phyloP scores from a whole-genome alignment of 2,797 vertebrate species.

The Lithobates pipiens region DNA sequence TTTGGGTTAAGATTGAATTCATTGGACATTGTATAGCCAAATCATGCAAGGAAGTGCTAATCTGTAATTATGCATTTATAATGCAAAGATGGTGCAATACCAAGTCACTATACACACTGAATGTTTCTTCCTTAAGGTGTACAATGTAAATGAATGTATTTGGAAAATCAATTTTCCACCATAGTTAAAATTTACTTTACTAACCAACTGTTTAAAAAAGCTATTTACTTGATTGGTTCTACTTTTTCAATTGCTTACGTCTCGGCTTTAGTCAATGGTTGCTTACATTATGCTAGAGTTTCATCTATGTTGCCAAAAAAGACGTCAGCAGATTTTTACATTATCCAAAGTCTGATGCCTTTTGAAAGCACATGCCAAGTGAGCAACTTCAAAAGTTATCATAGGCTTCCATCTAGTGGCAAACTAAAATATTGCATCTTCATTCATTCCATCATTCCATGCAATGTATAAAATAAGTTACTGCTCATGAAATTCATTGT shows the following conservation, averaged over 20 bases:
- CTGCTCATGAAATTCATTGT: too few species aligned
- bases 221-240: constrained; percentile 36
- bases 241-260: not conserved
- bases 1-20: constrained; percentile 12
- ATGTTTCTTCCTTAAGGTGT: not conserved
- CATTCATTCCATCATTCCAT: not conserved
- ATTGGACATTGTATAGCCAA: not conserved
- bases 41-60: not conserved
- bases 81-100: constrained; percentile 2
- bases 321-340: constrained; percentile 9
- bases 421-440: not conserved
- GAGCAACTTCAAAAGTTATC: not conserved
- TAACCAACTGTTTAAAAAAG: constrained; percentile 31
- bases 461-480: too few species aligned
- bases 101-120: not conserved
- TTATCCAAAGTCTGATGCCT: not conserved
- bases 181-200: not conserved
- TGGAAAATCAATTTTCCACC: constrained; percentile 23
- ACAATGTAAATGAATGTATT: constrained; percentile 20
- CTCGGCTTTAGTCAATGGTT: constrained; percentile 10
- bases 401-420: constrained; percentile 41
- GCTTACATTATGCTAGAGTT: constrained; percentile 8
- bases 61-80: constrained; percentile 40
- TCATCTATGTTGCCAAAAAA: constrained; percentile 6
- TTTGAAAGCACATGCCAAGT: not conserved